phyloP scores from a whole-genome alignment of 37 sponge, comb jelly and placozoan genomes.

The Cladorhizidae sp. region DNA sequence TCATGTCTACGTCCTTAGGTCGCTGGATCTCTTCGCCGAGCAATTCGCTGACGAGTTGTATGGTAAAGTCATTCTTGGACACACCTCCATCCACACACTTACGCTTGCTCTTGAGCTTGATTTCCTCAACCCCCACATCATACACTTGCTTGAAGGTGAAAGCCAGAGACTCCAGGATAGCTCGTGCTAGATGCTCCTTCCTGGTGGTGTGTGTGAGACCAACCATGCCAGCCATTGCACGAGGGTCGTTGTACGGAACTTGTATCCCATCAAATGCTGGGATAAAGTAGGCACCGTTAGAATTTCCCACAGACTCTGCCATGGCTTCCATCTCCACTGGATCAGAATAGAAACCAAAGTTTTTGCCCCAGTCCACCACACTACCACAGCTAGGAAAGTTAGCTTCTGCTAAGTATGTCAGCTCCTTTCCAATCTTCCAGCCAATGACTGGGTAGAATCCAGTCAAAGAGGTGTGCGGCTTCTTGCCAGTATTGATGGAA shows the following conservation, averaged over 20 bases:
- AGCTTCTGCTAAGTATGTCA: constrained; percentile 84
- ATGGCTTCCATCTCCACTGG: constrained; percentile 63
- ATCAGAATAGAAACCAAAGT: constrained; percentile 63
- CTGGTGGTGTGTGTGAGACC: constrained; percentile 73
- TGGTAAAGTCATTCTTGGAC: constrained; percentile 60
- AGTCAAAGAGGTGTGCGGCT: constrained; percentile 76
- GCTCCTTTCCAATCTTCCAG: constrained; percentile 86
- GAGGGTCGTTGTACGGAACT: constrained; percentile 85
- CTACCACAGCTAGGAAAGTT: constrained; percentile 86
- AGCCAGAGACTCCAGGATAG: constrained; percentile 86
- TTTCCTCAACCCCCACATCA: constrained; percentile 31
- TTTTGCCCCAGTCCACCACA: constrained; percentile 90
- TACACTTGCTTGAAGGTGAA: constrained; percentile 68
- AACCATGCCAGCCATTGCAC: constrained; percentile 59
- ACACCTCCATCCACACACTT: constrained; percentile 88
- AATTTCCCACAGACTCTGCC: constrained; percentile 55
- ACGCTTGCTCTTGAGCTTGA: constrained; percentile 19
- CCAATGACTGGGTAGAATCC: constrained; percentile 92
- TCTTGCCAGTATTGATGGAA: constrained; percentile 75
- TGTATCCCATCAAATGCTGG: constrained; percentile 90
- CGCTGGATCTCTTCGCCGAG: constrained; percentile 39
- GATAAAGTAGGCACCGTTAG: constrained; percentile 80
- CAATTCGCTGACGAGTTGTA: constrained; percentile 62
- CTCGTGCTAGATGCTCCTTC: constrained; percentile 71
- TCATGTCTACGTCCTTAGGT: constrained; percentile 67